Evolutionary conservation across 2,113 vertebrate genomes (phyloP).

Genomic region (Rhea americana): DNA sequence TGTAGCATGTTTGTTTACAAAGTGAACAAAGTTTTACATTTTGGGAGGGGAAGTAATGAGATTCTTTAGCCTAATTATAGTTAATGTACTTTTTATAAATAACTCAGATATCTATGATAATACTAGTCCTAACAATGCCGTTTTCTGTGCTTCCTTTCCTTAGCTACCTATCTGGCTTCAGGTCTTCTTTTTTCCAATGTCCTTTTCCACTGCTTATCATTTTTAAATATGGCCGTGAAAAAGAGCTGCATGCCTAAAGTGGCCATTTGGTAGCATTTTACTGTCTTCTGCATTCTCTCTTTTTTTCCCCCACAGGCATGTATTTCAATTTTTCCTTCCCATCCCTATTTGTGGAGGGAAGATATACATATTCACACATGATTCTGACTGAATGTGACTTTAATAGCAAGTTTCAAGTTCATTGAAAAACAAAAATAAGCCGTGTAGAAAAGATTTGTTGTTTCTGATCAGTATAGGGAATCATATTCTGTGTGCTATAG

Average conservation of each 20-base stretch:
- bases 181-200: not conserved
- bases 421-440: not conserved
- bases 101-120: no score
- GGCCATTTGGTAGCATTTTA: not conserved
- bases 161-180: no score
- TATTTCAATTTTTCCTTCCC: not conserved
- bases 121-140: no score
- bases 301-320: not conserved
- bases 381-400: no score
- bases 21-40: no score
- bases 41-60: no score
- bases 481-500: rapidly evolving
- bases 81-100: not conserved
- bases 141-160: no score
- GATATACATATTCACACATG: no score
- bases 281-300: not conserved
- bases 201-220: not conserved
- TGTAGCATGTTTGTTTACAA: no score
- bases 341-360: not conserved
- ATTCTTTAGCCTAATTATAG: no score
- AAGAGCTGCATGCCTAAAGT: not conserved
- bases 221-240: not conserved
- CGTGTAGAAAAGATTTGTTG: not conserved
- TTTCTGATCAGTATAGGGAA: not conserved
- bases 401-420: no score